Conservation (phyloP, 2,113 vertebrate genomes). For the pig (Sus scrofa) region T2T-Sscrofa CM000823.6:59334001-59334500, state of each 20-base stretch:
- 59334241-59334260: not conserved
- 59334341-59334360: not conserved
- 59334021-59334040: conserved; percentile 21
- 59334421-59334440: not conserved
- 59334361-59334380: not conserved
- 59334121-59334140: conserved; percentile 71
- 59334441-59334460: not conserved
- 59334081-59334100: conserved; percentile 10
- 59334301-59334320: not conserved
- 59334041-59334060: not conserved
- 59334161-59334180: conserved; percentile 3
- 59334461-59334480: not conserved
- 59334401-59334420: not conserved
- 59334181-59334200: not conserved
- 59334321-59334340: not conserved
- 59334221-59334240: not conserved
- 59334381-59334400: not conserved
- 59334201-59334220: not conserved
- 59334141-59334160: conserved; percentile 66
- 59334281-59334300: not conserved
- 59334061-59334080: conserved; percentile 26
- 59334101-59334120: conserved; percentile 68
- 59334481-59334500: accelerated
- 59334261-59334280: conserved; percentile 21
- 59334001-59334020: not conserved